Base-by-base conservation (phyloP, 2,113 vertebrate species). In the Actinemys pallida region DNA sequence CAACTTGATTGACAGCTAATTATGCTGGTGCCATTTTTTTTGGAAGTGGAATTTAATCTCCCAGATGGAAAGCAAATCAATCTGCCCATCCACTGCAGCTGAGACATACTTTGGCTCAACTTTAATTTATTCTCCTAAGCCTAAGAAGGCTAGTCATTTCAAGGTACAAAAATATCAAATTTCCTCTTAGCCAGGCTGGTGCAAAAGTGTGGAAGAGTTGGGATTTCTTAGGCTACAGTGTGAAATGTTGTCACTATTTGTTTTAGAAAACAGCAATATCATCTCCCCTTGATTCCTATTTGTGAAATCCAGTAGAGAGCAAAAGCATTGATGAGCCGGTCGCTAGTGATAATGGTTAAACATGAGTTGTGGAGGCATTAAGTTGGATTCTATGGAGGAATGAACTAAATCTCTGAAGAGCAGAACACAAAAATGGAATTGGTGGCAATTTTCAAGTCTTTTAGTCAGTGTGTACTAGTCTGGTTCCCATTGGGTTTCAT, bases 101-200 rank as follows among this genome's bases (percentile, higher is more conserved):
- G 98, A 99, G 98, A 98, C 98, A 98, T 98, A 97, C 95, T 98
- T 97, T 98, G 98, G 98, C 98, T 98, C 98, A 95, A 95, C 90
- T 98, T 98, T 99, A 99, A 99, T 99, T 99, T 99, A 99, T 98
- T 99, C 99, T 98, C 98, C 96, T 98, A 99, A 99, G 99, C 98
- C 98, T 91, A 89, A 95, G 98, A 98, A 98, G 98, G 98, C 98
- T 97, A 96, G 97, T 98, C 97, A 92, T 99, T 98, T 98, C 98
- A 98, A 98, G 98, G 98, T 98, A 98, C 97, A 98, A 97, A 98
- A 98, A 98, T 98, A 98, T 98, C 98, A 97, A 50, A 98, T 99
- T 99, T 98, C 98, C 97, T 94, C 76, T 96, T 98, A 98, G 98
- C 98, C 97, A 93, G 96, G 96, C 97, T 97, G 97, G 96, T 97